These are phyloP conservation scores for Ammodytes dubius DNA, from an alignment of 2,113 vertebrate genomes.

Conservation along the genomic window DNA sequence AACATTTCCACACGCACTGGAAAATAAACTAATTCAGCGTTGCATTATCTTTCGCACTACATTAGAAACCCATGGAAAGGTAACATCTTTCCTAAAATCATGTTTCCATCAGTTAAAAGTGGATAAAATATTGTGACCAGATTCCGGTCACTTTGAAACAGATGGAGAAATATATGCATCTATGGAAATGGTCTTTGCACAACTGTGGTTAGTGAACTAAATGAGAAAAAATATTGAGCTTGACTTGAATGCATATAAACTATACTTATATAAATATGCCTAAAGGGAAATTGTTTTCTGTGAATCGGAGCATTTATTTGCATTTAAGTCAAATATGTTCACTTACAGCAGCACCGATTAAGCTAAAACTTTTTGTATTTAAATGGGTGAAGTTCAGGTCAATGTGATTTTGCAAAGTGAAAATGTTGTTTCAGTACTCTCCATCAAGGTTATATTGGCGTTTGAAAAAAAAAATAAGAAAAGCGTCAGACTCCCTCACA, in stretches of 20 bases:
- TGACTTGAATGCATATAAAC: conserved; percentile 58
- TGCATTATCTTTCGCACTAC: conserved; percentile 60
- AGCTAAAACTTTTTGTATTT: neutral
- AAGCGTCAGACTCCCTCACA: conserved; percentile 11
- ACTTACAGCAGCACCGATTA: conserved; percentile 5
- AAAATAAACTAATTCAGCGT: conserved; percentile 44
- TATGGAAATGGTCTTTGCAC: conserved; percentile 24
- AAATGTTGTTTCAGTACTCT: neutral
- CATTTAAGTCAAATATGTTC: conserved; percentile 13
- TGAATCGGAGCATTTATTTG: conserved; percentile 37
- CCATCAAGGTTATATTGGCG: conserved; percentile 15
- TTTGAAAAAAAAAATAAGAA: neutral
- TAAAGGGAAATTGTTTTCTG: conserved; percentile 19
- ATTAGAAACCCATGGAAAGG: conserved; percentile 62
- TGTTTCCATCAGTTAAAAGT: conserved; percentile 52
- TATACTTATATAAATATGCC: conserved; percentile 54
- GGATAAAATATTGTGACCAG: conserved; percentile 60
- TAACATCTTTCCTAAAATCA: conserved; percentile 59
- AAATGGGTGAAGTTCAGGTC: neutral
- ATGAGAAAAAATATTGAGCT: conserved; percentile 2
- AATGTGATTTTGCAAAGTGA: neutral
- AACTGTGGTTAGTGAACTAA: conserved; percentile 32
- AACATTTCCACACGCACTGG: conserved; percentile 41
- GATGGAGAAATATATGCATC: conserved; percentile 27
- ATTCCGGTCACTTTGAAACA: conserved; percentile 56